Conservation (phyloP, 2,888 invertebrate species). For the Hermaeophaga mercurialis region DNA sequence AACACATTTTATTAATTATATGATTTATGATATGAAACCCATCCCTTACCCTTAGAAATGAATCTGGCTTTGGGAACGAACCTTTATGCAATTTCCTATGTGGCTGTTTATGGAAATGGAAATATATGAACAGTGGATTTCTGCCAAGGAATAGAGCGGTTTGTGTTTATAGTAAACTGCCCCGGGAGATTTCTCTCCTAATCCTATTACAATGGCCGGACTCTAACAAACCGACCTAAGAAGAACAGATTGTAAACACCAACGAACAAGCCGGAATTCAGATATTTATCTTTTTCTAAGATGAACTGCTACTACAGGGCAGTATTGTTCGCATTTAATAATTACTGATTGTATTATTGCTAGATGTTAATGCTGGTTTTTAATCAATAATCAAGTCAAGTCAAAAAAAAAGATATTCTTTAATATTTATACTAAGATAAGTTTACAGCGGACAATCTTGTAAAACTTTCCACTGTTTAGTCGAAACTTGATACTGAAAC, state of each 20-base stretch:
- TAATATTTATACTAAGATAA: too few species aligned
- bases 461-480: not conserved
- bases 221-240: slow-evolving; percentile 11
- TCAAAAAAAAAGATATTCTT: too few species aligned
- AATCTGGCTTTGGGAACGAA: not conserved
- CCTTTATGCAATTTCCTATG: slow-evolving; percentile 34
- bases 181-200: slow-evolving; percentile 28
- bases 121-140: slow-evolving; percentile 27
- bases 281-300: slow-evolving; percentile 14
- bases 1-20: slow-evolving; percentile 8
- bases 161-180: slow-evolving; percentile 24
- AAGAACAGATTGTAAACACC: slow-evolving; percentile 17
- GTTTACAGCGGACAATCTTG: too few species aligned
- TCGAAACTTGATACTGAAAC: not conserved
- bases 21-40: not conserved
- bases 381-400: too few species aligned
- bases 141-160: slow-evolving; percentile 17
- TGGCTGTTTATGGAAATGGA: slow-evolving; percentile 35
- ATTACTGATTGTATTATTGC: too few species aligned
- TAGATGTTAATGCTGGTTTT: too few species aligned
- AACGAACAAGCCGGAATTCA: slow-evolving; percentile 2
- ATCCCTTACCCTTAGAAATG: not conserved
- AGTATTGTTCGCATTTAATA: too few species aligned
- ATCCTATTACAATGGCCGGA: slow-evolving; percentile 34
- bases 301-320: not conserved